Conservation (phyloP, 1,140 invertebrate species). For the Scaptodrosophila lebanonensis region DNA sequence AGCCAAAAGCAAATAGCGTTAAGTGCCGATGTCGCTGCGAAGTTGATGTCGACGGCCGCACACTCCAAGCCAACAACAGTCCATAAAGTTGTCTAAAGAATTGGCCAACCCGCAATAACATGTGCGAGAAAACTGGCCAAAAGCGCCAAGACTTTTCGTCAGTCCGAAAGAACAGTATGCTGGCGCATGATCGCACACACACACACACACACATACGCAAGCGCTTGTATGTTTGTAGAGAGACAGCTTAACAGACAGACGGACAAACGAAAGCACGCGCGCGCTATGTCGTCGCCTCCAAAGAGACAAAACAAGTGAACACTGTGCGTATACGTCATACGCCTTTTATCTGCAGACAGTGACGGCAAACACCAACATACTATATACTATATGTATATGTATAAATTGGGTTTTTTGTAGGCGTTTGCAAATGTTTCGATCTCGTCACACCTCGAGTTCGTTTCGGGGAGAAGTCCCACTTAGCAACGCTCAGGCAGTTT, state of each 20-base stretch:
- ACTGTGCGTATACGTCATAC: conserved; percentile 42
- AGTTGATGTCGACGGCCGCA: no score
- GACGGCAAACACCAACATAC: conserved; percentile 9
- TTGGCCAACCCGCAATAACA: conserved; percentile 3
- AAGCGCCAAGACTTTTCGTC: conserved; percentile 17
- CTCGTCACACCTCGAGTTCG: no score
- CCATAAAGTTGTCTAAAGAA: conserved; percentile 47
- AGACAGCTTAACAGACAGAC: conserved; percentile 3
- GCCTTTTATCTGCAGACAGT: conserved; percentile 37
- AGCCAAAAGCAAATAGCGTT: conserved; percentile 24
- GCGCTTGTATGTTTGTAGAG: background rate
- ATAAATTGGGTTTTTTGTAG: conserved; percentile 14
- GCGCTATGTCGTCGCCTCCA: conserved; percentile 14
- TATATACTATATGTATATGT: conserved; percentile 26
- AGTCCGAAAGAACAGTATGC: no score
- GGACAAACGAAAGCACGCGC: conserved; percentile 12
- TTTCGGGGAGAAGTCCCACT: no score
- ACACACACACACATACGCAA: conserved; percentile 19
- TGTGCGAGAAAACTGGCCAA: background rate
- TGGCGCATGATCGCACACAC: conserved; percentile 32
- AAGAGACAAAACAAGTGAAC: no score
- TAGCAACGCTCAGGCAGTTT: no score
- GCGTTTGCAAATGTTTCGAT: no score
- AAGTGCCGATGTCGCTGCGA: no score
- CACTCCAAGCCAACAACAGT: no score